Conservation (phyloP, 1,140 invertebrate genomes). For the Aphelenchoides avenae region DNA sequence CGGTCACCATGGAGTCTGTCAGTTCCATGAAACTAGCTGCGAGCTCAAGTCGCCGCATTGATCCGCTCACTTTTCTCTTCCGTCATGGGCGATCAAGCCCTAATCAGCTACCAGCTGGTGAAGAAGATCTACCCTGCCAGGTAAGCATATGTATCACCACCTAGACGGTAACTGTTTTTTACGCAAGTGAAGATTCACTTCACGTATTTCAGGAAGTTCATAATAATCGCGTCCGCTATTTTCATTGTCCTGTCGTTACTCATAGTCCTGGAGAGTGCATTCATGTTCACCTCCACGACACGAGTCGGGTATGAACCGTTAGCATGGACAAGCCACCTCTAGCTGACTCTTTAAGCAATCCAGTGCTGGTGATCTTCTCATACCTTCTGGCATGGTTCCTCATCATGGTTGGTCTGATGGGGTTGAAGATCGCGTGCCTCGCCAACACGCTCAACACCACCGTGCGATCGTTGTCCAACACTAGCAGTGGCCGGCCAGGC, state of each 20-base stretch:
- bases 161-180: neutral
- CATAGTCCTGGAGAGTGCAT: slow-evolving; percentile 10
- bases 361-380: slow-evolving; percentile 2
- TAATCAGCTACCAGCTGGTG: slow-evolving; percentile 2
- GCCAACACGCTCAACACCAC: neutral
- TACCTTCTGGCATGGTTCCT: slow-evolving; percentile 9
- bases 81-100: too few relatives aligned
- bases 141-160: slow-evolving; percentile 7
- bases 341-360: slow-evolving; percentile 2
- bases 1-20: too few relatives aligned
- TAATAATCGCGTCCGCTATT: slow-evolving; percentile 8
- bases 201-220: slow-evolving; percentile 4
- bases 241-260: slow-evolving; percentile 9
- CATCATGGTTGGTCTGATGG: slow-evolving; percentile 7
- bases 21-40: too few relatives aligned
- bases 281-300: neutral
- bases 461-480: neutral
- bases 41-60: too few relatives aligned
- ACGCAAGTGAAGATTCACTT: neutral
- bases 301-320: neutral
- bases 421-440: slow-evolving; percentile 1
- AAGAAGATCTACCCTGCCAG: slow-evolving; percentile 6
- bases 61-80: too few relatives aligned
- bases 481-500: neutral
- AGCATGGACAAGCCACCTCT: neutral